Conservation (phyloP, 2,888 invertebrate species). For the Hirtodrosophila cameraria region DNA sequence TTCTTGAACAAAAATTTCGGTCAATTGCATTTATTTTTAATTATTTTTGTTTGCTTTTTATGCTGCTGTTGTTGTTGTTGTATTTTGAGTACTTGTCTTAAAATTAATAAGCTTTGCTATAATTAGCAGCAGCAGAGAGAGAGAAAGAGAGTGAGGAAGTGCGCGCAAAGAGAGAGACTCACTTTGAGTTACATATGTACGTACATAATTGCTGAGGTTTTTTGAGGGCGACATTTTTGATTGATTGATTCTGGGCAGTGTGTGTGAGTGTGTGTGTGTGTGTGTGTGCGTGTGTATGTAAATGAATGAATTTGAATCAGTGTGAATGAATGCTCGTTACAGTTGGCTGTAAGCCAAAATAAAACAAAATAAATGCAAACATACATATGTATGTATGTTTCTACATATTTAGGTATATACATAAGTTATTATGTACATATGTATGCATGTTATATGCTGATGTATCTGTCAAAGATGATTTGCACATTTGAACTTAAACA, state of each 20-base stretch:
- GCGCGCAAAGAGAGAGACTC: conserved; percentile 3
- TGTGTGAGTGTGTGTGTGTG: conserved; percentile 14
- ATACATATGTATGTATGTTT: conserved; percentile 16
- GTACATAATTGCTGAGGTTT: conserved; percentile 31
- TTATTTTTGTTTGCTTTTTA: conserved; percentile 32
- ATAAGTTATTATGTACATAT: conserved; percentile 3
- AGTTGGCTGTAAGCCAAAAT: conserved; percentile 43
- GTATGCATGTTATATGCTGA: background rate
- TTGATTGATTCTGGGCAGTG: conserved; percentile 56
- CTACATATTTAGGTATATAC: conserved; percentile 3
- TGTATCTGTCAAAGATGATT: conserved; percentile 15
- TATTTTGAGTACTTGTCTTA: conserved; percentile 42
- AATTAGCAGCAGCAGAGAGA: conserved; percentile 13
- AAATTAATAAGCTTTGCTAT: conserved; percentile 56
- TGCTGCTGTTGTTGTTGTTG: conserved; percentile 21
- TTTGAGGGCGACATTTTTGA: conserved; percentile 42
- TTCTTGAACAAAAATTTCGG: conserved; percentile 45
- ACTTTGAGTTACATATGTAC: conserved; percentile 30
- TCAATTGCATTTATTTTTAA: conserved; percentile 67
- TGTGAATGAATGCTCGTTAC: conserved; percentile 46
- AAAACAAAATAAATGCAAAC: too few species aligned
- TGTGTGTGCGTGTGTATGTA: conserved; percentile 13
- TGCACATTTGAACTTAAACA: background rate
- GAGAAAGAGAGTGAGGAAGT: background rate
- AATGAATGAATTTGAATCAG: conserved; percentile 39